Evolutionary conservation across 2,113 vertebrate species (phyloP).

Genomic region (Shinisaurus crocodilurus): DNA sequence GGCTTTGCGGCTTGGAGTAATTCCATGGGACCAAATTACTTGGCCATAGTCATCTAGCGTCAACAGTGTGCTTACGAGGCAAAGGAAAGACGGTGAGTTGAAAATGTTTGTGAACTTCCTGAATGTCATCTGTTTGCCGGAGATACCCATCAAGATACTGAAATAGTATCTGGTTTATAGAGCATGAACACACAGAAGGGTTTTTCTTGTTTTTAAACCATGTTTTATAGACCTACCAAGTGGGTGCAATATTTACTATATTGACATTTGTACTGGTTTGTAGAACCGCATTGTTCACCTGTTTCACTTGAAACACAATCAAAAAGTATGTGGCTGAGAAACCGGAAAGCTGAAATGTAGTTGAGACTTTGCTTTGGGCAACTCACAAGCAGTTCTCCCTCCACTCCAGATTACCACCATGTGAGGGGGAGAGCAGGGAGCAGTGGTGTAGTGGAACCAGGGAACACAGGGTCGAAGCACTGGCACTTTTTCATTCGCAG

Average conservation of each 20-base stretch:
- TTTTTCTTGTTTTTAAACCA: not conserved
- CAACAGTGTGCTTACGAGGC: not conserved
- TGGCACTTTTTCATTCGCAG: no score
- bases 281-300: not conserved
- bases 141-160: not conserved
- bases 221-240: not conserved
- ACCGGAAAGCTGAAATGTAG: not conserved
- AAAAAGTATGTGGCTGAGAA: not conserved
- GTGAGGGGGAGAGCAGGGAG: no score
- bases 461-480: no score
- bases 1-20: not conserved
- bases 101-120: slow-evolving; percentile 24
- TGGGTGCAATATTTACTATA: not conserved
- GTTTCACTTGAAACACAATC: not conserved
- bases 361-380: not conserved
- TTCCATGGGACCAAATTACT: slow-evolving; percentile 2
- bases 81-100: not conserved
- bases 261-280: not conserved
- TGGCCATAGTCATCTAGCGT: not conserved
- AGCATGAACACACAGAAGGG: not conserved
- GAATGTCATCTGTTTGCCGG: slow-evolving; percentile 11
- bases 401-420: no score
- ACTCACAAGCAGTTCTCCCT: no score
- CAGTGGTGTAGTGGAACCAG: no score
- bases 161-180: not conserved